A percentile compares a stretch with the other conserved stretches of the same genome.
phyloP scores from a whole-genome alignment of 2,888 invertebrate species.

The Fragum whitleyi region DNA sequence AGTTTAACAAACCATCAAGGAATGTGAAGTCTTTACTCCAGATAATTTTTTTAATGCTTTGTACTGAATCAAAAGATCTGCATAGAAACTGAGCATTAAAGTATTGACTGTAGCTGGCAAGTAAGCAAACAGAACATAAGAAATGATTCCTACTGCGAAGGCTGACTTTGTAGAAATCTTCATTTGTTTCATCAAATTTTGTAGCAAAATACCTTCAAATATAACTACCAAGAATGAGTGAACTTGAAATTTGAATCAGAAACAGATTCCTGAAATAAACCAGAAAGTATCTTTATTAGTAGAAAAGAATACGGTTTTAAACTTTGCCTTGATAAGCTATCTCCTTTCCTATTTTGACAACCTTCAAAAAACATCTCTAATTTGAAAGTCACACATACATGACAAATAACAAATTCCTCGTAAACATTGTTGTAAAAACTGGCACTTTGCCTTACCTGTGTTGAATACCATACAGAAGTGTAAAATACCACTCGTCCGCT shows the following conservation, averaged over 20 bases:
- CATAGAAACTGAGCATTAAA: no score
- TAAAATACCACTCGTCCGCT: no score
- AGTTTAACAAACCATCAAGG: no score
- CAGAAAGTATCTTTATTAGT: neutral
- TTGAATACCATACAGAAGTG: conserved; percentile 32
- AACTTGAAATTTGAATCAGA: neutral
- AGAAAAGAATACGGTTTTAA: neutral
- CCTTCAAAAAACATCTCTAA: neutral
- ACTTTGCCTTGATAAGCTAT: neutral
- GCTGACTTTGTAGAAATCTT: neutral
- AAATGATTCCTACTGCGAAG: neutral
- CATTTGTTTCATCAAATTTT: neutral
- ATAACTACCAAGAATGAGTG: neutral
- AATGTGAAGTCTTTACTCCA: no score
- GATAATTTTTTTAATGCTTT: no score
- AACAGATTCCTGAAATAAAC: neutral
- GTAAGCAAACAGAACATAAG: neutral
- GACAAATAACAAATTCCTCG: conserved; percentile 46
- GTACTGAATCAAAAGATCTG: no score
- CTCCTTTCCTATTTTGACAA: neutral
- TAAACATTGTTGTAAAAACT: conserved; percentile 38
- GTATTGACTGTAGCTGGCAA: no score
- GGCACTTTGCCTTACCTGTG: conserved; percentile 33
- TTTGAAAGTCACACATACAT: conserved; percentile 29
- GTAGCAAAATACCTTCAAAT: neutral